Conservation (phyloP, 1,140 invertebrate species). For the Pantala flavescens region DNA sequence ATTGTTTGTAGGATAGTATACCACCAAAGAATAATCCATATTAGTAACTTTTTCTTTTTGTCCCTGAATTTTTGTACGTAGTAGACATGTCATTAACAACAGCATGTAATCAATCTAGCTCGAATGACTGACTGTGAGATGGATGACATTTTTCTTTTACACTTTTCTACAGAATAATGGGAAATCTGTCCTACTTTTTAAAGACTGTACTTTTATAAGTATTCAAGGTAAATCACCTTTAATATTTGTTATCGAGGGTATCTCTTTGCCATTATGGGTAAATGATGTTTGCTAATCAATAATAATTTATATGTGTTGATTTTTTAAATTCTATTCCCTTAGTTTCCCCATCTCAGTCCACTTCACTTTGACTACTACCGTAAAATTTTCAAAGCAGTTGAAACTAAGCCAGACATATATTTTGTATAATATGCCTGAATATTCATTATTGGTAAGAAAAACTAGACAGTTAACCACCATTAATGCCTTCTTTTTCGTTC, state of each 20-base stretch:
- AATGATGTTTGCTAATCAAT: background rate
- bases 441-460: background rate
- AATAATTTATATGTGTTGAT: background rate
- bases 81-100: background rate
- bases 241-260: conserved; percentile 2
- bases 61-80: background rate
- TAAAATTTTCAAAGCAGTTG: background rate
- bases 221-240: background rate
- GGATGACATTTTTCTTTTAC: conserved; percentile 7
- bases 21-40: background rate
- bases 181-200: conserved; percentile 10
- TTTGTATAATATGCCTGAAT: background rate
- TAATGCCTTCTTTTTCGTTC: background rate
- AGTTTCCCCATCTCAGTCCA: background rate
- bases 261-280: conserved; percentile 5
- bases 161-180: conserved; percentile 6
- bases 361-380: background rate
- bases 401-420: background rate
- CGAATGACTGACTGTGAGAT: background rate
- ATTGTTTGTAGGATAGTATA: background rate
- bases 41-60: background rate
- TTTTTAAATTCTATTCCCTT: background rate
- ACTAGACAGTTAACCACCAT: background rate
- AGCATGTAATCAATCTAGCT: background rate
- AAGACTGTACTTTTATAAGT: conserved; percentile 9